Conservation (phyloP, 2,888 invertebrate species). For the Tinea semifulvella region DNA sequence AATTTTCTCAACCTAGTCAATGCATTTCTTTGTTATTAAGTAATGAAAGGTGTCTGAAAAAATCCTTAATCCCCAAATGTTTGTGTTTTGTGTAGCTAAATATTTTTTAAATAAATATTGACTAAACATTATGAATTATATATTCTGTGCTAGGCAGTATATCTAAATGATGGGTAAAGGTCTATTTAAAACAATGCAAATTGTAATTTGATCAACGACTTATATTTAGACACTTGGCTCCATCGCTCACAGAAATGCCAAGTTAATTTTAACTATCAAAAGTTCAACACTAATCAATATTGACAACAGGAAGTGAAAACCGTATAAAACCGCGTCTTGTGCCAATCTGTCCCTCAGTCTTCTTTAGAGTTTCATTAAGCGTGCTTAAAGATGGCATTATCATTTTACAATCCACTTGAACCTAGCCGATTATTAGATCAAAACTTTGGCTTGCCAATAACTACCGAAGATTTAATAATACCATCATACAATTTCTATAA, state of each 20-base stretch:
- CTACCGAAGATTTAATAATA: slow-evolving; percentile 28
- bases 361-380: neutral
- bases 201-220: slow-evolving; percentile 30
- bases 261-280: slow-evolving; percentile 28
- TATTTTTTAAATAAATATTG: no score
- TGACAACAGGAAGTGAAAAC: slow-evolving; percentile 24
- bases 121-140: no score
- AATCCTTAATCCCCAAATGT: no score
- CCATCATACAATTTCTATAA: slow-evolving; percentile 26
- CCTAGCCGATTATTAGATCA: slow-evolving; percentile 26
- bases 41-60: no score
- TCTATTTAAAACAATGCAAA: neutral
- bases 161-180: neutral
- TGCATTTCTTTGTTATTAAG: no score
- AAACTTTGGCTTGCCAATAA: slow-evolving; percentile 28
- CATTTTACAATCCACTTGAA: slow-evolving; percentile 23
- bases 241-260: slow-evolving; percentile 28
- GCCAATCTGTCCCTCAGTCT: neutral
- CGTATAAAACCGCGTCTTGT: slow-evolving; percentile 30
- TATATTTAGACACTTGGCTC: slow-evolving; percentile 22
- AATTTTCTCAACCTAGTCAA: no score
- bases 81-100: no score
- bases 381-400: slow-evolving; percentile 23
- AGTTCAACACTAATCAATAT: slow-evolving; percentile 30
- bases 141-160: no score